Evolutionary conservation across 92 coral and sea anemone species (phyloP).

Genomic region (Chrysogorgia sp.): DNA sequence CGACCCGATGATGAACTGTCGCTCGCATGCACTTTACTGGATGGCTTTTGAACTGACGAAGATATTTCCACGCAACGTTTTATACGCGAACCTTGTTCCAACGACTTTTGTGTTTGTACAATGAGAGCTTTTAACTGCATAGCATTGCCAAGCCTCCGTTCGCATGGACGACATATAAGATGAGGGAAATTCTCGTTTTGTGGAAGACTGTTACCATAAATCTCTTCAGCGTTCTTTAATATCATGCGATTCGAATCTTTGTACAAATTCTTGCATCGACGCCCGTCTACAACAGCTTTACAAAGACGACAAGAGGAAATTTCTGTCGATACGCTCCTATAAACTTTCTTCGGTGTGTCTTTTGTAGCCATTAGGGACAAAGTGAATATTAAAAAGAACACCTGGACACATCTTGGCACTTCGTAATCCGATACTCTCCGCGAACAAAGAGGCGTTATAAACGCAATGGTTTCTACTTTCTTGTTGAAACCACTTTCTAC

Average conservation of each 20-base stretch:
- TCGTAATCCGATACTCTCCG: no score
- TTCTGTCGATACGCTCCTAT: not conserved
- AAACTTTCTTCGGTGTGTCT: constrained; percentile 2
- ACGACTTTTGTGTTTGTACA: no score
- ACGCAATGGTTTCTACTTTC: no score
- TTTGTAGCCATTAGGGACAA: not conserved
- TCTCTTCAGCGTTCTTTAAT: constrained; percentile 15
- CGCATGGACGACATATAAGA: constrained; percentile 50
- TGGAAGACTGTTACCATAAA: constrained; percentile 30
- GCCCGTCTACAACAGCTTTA: constrained; percentile 21
- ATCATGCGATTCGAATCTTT: not conserved
- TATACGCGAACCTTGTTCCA: no score
- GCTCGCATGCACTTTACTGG: no score
- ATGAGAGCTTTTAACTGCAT: not conserved
- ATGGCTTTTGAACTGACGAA: no score
- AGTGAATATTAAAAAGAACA: no score
- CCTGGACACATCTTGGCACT: no score
- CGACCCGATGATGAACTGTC: no score
- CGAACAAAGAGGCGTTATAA: no score
- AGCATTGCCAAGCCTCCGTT: constrained; percentile 33
- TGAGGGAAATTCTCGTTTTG: constrained; percentile 23
- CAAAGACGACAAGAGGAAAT: constrained; percentile 41
- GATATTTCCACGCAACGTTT: no score
- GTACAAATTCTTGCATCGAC: constrained; percentile 6
- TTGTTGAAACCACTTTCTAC: no score